Conservation (phyloP, 2,113 vertebrate species). For the human (Homo sapiens) region DNA sequence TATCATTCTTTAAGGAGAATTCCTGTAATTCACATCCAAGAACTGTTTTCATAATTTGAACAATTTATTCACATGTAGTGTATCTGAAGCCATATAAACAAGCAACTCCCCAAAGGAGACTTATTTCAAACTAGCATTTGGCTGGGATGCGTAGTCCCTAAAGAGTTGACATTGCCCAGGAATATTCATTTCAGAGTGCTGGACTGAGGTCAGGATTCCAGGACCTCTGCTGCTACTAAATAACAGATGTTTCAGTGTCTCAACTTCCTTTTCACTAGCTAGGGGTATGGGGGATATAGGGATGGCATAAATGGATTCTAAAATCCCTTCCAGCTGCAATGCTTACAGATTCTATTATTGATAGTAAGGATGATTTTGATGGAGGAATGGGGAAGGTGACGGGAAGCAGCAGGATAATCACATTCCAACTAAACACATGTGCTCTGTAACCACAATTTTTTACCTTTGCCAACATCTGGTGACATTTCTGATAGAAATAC, state of each 20-base stretch:
- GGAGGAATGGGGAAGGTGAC: background rate
- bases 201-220: background rate
- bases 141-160: background rate
- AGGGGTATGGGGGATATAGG: fast-evolving
- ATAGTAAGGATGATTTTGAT: background rate
- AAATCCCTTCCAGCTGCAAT: background rate
- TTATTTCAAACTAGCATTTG: background rate
- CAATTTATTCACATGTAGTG: background rate
- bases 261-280: background rate
- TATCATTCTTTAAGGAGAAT: background rate
- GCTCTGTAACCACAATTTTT: background rate
- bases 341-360: background rate
- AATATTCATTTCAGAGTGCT: background rate
- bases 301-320: background rate
- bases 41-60: background rate
- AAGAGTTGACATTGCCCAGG: background rate
- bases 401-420: background rate
- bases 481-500: constrained; percentile 20
- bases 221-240: background rate
- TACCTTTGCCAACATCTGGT: background rate
- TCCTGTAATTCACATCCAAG: background rate
- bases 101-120: background rate
- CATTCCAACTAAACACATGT: background rate
- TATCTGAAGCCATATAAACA: background rate
- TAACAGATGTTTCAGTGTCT: background rate